Conservation (phyloP, 2,797 vertebrate genomes). For the Hemitrygon akajei region DNA sequence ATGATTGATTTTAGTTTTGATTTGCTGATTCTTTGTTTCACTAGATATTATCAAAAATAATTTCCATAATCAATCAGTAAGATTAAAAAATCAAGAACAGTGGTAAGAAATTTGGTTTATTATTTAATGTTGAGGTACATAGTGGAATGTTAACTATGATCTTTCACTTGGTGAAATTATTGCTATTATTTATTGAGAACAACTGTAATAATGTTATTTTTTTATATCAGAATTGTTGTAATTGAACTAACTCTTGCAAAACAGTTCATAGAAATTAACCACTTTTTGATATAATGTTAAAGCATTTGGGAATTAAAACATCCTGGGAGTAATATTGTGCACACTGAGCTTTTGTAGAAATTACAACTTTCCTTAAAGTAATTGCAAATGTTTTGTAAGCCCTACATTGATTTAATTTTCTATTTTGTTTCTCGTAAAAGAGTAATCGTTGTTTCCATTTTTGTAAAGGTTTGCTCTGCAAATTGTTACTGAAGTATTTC, state of each 20-base stretch:
- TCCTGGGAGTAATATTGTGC: neutral
- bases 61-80: too few species aligned
- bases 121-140: neutral
- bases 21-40: constrained; percentile 6
- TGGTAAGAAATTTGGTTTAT: neutral
- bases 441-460: neutral
- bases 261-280: neutral
- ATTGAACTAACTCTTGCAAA: neutral
- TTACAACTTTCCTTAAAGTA: neutral
- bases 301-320: neutral
- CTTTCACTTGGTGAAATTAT: neutral
- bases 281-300: neutral
- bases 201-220: neutral
- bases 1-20: neutral
- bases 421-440: neutral
- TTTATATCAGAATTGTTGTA: neutral
- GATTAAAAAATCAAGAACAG: neutral
- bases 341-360: neutral
- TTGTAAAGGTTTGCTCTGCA: neutral
- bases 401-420: neutral
- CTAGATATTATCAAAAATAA: neutral
- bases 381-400: neutral
- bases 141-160: neutral
- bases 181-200: neutral
- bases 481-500: neutral